Base-by-base conservation (phyloP, 2,113 vertebrate species). In the Anolis carolinensis region DNA sequence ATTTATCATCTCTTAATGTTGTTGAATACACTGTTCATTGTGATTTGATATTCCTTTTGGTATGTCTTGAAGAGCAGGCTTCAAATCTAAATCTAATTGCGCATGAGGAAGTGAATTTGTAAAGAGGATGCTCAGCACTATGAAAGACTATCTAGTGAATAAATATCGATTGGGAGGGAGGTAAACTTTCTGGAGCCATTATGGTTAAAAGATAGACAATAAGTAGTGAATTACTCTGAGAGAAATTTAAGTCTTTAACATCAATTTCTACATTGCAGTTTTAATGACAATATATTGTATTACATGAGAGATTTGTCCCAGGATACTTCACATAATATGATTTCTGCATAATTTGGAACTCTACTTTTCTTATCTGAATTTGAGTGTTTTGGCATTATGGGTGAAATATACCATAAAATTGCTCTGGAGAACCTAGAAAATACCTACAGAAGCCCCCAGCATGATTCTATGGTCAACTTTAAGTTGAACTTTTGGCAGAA, bases 1-100 rank as follows among this genome's bases (percentile, higher is more conserved):
- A 39, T 67, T 67, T 80, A 67, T 80, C 79, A 80, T 6, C 34
- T 67, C 79, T 80, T 80, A 80, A 80, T 81, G 55, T 59, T 59
- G 39, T 81, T n/a, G 79, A 52, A 30, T 67, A 30, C 14, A 44
- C 36, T 74, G 9, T 67, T 30, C n/a, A 68, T 67, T 67, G 36
- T 18, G 16, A 67, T 80, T 67, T 21, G 65, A 67, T 67, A 65
- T 80, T 67, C 25, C 34, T 67, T 65, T n/a, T 44, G 34, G 36
- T 16, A 67, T 67, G 39, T 30, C 25, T 23, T 67, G 79, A 80
- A 67, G 62, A 80, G 25, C 27, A 23, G 79, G 23, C 79, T 80
- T 23, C 25, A 30, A 65, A 36, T 39, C 36, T 80, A 65, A 59
- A 44, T 65, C 25, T 44, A 39, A 67, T 39, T 44, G 36, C 34